These are phyloP conservation scores for Nibea albiflora DNA, from an alignment of 2,113 vertebrate genomes.

Conservation along the genomic window DNA sequence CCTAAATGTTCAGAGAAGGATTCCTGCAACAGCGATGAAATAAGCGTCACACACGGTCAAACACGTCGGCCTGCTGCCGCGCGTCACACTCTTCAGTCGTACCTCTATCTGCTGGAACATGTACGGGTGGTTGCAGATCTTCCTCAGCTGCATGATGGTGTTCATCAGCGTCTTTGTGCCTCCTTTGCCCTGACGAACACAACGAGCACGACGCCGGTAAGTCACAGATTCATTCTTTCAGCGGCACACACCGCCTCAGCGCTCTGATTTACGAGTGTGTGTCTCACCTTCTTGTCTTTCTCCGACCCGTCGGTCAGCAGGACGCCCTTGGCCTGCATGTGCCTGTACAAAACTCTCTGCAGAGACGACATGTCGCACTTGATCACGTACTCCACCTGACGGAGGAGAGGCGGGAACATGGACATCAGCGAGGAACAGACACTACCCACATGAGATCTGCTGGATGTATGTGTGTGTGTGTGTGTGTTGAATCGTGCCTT, in stretches of 20 bases:
- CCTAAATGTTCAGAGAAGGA: slow-evolving; percentile 98
- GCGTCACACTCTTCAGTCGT: neutral
- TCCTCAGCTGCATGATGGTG: slow-evolving; percentile 98
- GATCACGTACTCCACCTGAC: slow-evolving; percentile 96
- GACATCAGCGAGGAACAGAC: neutral
- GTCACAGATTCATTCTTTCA: neutral
- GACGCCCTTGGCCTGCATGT: slow-evolving; percentile 98
- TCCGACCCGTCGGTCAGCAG: slow-evolving; percentile 96
- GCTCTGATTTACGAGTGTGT: neutral
- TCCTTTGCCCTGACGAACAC: slow-evolving; percentile 90
- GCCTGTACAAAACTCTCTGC: slow-evolving; percentile 94
- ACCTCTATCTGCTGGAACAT: slow-evolving; percentile 99
- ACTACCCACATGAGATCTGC: neutral
- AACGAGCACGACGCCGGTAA: neutral
- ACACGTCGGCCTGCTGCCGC: neutral
- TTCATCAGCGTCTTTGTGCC: slow-evolving; percentile 99
- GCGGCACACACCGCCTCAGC: too few species aligned
- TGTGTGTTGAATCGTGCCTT: slow-evolving; percentile 83
- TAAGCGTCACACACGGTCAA: neutral
- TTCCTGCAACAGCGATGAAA: slow-evolving; percentile 83
- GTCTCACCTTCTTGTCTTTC: slow-evolving; percentile 95
- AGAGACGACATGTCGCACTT: slow-evolving; percentile 98
- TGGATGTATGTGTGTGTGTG: neutral
- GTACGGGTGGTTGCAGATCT: slow-evolving; percentile 98
- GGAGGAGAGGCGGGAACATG: neutral